Evolutionary conservation across 2,797 vertebrate genomes (phyloP).

Genomic region (Coregonus suidteri): DNA sequence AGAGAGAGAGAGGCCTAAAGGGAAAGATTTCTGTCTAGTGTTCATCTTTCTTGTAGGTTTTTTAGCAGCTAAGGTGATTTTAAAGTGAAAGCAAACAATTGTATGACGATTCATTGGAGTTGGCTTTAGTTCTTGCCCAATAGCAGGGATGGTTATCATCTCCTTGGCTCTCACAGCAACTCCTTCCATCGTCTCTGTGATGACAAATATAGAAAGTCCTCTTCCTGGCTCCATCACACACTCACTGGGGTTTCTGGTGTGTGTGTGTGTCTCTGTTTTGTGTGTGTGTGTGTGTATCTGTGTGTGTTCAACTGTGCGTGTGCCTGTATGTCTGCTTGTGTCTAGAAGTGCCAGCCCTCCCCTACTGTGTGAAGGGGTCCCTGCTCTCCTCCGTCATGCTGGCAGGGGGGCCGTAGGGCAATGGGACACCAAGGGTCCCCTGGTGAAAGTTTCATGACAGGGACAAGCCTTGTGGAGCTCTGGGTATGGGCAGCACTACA

Average conservation of each 20-base stretch:
- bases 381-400: conserved; percentile 39
- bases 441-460: conserved; percentile 52
- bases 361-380: conserved; percentile 47
- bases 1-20: too few relatives aligned
- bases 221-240: neutral
- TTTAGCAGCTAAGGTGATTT: neutral
- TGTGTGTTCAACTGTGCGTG: neutral
- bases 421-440: conserved; percentile 52
- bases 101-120: neutral
- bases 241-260: neutral
- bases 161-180: neutral
- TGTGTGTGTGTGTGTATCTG: neutral
- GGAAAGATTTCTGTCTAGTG: conserved; percentile 12
- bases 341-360: conserved; percentile 24
- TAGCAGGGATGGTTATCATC: too few relatives aligned
- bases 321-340: neutral
- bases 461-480: conserved; percentile 52
- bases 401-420: conserved; percentile 49
- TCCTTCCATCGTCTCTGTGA: neutral
- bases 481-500: conserved; percentile 61
- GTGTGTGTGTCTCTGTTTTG: neutral
- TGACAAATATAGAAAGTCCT: neutral
- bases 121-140: neutral
- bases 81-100: neutral
- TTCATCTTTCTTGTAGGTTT: neutral